phyloP scores from a whole-genome alignment of 2,888 invertebrate genomes.

The Pterobdella sp. region DNA sequence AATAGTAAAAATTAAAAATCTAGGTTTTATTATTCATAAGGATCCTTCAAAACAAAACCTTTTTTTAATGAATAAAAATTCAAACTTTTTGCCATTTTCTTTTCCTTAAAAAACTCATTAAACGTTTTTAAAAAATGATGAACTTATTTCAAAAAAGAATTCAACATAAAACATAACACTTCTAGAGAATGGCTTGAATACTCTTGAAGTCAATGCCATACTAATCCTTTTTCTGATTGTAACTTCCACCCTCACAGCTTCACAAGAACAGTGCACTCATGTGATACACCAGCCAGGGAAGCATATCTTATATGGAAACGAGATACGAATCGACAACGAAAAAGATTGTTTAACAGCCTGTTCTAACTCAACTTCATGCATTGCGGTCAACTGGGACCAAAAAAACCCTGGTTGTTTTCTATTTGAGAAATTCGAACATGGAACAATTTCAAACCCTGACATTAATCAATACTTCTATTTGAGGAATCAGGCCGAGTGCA shows the following conservation, averaged over 20 bases:
- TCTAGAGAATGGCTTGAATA: too few species aligned
- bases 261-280: neutral
- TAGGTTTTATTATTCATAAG: too few species aligned
- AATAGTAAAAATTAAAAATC: too few species aligned
- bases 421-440: neutral
- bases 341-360: neutral
- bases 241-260: neutral
- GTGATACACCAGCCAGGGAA: neutral
- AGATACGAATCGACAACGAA: neutral
- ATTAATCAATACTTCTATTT: conserved; percentile 19
- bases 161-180: neutral
- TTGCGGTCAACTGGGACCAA: conserved; percentile 16
- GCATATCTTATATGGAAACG: conserved; percentile 7
- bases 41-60: too few species aligned
- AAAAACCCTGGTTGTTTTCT: conserved; percentile 21
- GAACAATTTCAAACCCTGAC: neutral
- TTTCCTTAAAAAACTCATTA: too few species aligned
- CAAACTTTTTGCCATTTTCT: too few species aligned
- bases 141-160: neutral
- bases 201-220: too few species aligned
- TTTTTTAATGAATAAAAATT: too few species aligned
- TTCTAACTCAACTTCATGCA: neutral
- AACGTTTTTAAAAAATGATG: too few species aligned
- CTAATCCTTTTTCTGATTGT: neutral
- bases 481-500: conserved; percentile 5